These are phyloP conservation scores for Drosophila suzukii DNA, from an alignment of 1,140 invertebrate species.

Conservation along the genomic window DNA sequence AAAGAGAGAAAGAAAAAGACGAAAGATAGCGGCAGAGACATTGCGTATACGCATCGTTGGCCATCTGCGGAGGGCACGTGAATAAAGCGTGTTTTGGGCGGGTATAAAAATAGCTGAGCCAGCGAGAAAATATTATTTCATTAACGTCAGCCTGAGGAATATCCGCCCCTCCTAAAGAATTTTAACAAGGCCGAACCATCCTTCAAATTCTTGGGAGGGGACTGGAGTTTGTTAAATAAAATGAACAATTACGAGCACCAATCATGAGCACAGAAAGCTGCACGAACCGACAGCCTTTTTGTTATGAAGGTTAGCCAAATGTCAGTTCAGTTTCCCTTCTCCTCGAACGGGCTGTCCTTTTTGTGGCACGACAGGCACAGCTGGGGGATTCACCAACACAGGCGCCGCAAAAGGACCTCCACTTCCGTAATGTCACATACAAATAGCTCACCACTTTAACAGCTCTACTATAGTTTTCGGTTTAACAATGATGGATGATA, in stretches of 20 bases:
- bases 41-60: conserved; percentile 65
- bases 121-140: conserved; percentile 28
- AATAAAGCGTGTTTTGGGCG: conserved; percentile 57
- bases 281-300: conserved; percentile 25
- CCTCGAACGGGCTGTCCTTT: conserved; percentile 27
- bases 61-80: conserved; percentile 54
- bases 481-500: conserved; percentile 11
- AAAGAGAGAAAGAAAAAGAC: background rate
- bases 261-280: conserved; percentile 23
- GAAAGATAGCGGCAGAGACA: background rate
- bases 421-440: conserved; percentile 33
- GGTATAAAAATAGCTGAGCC: conserved; percentile 49
- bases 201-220: conserved; percentile 11
- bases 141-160: conserved; percentile 4
- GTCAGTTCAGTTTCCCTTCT: conserved; percentile 42
- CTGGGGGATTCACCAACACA: conserved; percentile 4
- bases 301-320: conserved; percentile 62
- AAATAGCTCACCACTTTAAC: conserved; percentile 1
- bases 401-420: conserved; percentile 15
- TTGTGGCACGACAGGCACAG: conserved; percentile 36
- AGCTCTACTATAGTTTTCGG: conserved; percentile 4
- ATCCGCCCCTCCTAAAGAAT: conserved; percentile 1
- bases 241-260: conserved; percentile 49
- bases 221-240: conserved; percentile 41
- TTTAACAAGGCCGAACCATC: conserved; percentile 36